Conservation (phyloP, 2,888 invertebrate genomes). For the Ochropleura plecta region DNA sequence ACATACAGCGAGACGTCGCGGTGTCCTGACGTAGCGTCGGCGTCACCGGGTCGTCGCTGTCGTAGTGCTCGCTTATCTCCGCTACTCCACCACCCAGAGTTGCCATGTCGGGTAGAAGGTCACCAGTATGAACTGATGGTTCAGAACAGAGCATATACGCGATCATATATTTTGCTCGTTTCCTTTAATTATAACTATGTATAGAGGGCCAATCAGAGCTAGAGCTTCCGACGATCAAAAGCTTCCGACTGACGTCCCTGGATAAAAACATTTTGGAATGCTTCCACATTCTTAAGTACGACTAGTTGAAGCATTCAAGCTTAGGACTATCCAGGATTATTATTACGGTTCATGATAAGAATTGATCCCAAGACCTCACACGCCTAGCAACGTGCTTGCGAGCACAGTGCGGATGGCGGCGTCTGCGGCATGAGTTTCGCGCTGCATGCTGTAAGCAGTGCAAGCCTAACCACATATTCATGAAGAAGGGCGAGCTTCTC, state of each 20-base stretch:
- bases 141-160: background rate
- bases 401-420: background rate
- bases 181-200: background rate
- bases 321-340: background rate
- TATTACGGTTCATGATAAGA: background rate
- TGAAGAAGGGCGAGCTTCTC: background rate
- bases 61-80: conserved; percentile 52
- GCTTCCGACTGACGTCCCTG: background rate
- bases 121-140: conserved; percentile 10
- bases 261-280: too few relatives aligned
- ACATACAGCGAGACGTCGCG: conserved; percentile 11
- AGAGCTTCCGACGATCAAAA: background rate
- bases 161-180: background rate
- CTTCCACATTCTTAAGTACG: background rate
- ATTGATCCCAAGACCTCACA: background rate
- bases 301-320: background rate
- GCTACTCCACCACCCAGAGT: background rate
- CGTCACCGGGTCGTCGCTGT: conserved; percentile 19
- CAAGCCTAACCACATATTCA: background rate
- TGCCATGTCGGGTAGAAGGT: conserved; percentile 17
- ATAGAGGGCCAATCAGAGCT: background rate
- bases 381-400: background rate
- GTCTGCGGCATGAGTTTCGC: background rate
- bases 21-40: conserved; percentile 37
- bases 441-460: background rate